Evolutionary conservation across 1,140 invertebrate genomes (phyloP).

Genomic region (Bombus turneri): DNA sequence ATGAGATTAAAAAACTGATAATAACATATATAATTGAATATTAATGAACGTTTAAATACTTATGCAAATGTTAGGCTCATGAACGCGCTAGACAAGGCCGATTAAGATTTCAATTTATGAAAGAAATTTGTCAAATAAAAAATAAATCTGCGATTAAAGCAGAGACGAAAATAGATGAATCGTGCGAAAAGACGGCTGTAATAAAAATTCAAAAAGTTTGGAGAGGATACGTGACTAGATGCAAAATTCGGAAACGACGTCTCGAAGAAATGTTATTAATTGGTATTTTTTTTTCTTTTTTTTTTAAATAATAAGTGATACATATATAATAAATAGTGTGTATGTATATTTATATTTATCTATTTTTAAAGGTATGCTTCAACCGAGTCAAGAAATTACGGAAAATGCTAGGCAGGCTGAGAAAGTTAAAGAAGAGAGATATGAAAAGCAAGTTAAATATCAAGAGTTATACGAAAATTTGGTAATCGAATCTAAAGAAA

Average conservation of each 20-base stretch:
- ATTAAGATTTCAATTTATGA: conserved; percentile 93
- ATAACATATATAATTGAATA: too few relatives aligned
- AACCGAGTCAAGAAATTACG: conserved; percentile 73
- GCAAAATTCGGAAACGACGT: conserved; percentile 87
- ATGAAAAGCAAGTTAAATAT: conserved; percentile 85
- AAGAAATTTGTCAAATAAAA: conserved; percentile 91
- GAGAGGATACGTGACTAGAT: conserved; percentile 89
- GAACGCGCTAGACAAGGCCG: conserved; percentile 95
- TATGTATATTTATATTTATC: not conserved
- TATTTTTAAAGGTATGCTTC: conserved; percentile 79
- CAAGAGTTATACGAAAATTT: conserved; percentile 85
- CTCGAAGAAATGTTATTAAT: conserved; percentile 94
- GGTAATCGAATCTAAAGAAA: conserved; percentile 83
- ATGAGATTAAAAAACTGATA: too few relatives aligned
- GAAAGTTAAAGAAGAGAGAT: conserved; percentile 84
- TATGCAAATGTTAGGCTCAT: conserved; percentile 84
- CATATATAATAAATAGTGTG: not conserved
- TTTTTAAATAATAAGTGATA: not conserved
- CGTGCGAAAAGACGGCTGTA: conserved; percentile 85
- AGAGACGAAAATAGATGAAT: conserved; percentile 81
- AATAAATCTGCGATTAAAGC: conserved; percentile 86
- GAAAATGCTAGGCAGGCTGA: conserved; percentile 75
- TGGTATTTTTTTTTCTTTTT: conserved; percentile 79
- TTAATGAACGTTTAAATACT: not conserved
- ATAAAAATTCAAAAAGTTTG: conserved; percentile 92